Evolutionary conservation across 2,888 invertebrate species (phyloP), one percentile per base, ranked within the genome.

Genomic region (Hemithea aestivaria): DNA sequence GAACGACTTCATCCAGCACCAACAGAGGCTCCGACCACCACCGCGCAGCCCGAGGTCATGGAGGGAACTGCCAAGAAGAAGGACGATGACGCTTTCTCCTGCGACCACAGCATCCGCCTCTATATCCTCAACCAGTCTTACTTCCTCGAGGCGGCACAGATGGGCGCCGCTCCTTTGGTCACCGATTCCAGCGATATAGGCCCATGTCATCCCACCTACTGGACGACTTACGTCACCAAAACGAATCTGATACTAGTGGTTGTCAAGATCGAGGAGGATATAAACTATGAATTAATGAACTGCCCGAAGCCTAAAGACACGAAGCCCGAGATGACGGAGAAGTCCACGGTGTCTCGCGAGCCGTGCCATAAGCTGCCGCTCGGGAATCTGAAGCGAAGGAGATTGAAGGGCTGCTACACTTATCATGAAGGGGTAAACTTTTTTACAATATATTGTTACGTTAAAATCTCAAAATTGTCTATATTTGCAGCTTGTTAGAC

Each of bases 231-330:
- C 61, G 91, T 96, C 22, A 90, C 91, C 0, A 90, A 92, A 58
- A 94, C 94, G 10, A 96, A 96, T 80, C 80, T 96, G 40, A 64
- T 96, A 20, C 75, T 96, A 46, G 89, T 96, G 28, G 93, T 94
- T 7, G 90, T 95, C 2, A 89, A 94, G 59, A 83, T 56, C 2
- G 63, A 66, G 1, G 56, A 65, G 1, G 56, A 65, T 1, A 62
- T 53, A 39, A 48, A 50, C 6, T 73, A 66, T 20, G 38, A 16
- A 5, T 4, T 45, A 1, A 40, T 40, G 1, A 51, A 63, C 6
- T 82, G 82, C 75, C 75, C 49, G 10, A 65, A 91, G 34, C 85
- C 96, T 32, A 88, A 93, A 7, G 89, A 93, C 6, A 90, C 94
- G 45, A 87, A 61, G 61, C 88, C 72, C 53, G 68, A 52, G 49